phyloP scores from a whole-genome alignment of 1,140 invertebrate species.

The Bombus picipes region DNA sequence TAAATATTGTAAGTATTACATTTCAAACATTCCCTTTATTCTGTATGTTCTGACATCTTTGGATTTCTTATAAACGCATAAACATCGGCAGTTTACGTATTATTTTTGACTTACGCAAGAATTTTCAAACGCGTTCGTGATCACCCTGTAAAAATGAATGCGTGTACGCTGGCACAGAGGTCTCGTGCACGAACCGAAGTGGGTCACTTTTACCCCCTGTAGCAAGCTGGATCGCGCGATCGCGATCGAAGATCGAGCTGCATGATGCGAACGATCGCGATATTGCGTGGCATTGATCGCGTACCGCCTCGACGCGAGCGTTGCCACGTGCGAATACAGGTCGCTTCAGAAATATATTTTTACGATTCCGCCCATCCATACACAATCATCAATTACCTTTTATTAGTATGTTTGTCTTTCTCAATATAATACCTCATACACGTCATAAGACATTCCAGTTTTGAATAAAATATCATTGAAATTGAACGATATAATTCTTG shows the following conservation, averaged over 20 bases:
- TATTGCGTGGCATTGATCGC: constrained; percentile 28
- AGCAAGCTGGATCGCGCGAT: constrained; percentile 59
- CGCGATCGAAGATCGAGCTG: constrained; percentile 53
- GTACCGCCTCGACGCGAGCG: not conserved
- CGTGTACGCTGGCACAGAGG: not conserved
- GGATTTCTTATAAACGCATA: too few species aligned
- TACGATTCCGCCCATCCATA: not conserved
- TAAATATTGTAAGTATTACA: too few species aligned
- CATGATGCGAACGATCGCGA: constrained; percentile 40
- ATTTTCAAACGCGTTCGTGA: not conserved
- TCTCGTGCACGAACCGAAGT: constrained; percentile 39
- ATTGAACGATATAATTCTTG: not conserved
- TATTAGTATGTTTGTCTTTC: not conserved
- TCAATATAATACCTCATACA: not conserved
- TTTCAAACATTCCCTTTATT: too few species aligned
- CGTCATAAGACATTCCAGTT: not conserved
- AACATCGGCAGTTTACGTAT: not conserved
- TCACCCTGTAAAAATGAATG: constrained; percentile 29
- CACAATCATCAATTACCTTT: not conserved
- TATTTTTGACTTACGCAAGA: not conserved
- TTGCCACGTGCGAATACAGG: constrained; percentile 23
- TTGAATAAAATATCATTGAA: not conserved
- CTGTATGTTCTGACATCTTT: too few species aligned
- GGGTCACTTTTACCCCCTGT: constrained; percentile 70
- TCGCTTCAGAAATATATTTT: not conserved